Evolutionary conservation across 2,113 vertebrate genomes (phyloP).

Genomic region (Ceratotherium simum): DNA sequence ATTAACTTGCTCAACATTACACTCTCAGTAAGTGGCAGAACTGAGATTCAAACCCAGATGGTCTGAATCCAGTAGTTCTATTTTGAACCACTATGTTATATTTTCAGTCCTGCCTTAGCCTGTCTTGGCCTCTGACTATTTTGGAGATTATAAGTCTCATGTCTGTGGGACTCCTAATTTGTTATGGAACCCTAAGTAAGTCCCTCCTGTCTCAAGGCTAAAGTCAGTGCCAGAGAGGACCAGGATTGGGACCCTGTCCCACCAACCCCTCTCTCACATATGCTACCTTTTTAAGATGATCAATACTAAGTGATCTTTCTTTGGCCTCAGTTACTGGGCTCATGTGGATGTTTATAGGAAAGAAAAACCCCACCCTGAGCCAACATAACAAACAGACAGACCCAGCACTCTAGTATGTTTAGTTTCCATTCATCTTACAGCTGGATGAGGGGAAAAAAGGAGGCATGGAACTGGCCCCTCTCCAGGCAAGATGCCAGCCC

Average conservation of each 20-base stretch:
- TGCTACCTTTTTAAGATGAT: conserved; percentile 64
- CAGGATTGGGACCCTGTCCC: neutral
- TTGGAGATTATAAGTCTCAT: neutral
- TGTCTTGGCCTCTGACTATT: conserved; percentile 38
- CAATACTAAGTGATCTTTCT: conserved; percentile 62
- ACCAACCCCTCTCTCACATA: conserved; percentile 38
- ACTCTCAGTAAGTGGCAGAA: conserved; percentile 7
- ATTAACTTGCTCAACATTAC: neutral
- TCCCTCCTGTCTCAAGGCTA: neutral
- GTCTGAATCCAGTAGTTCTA: neutral
- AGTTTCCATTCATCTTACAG: conserved; percentile 76
- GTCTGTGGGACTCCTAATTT: neutral
- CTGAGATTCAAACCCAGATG: conserved; percentile 9
- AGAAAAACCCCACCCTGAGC: conserved; percentile 63
- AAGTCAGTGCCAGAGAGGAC: conserved; percentile 16
- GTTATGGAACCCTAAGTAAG: neutral
- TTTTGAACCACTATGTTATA: conserved; percentile 41
- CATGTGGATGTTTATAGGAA: conserved; percentile 72
- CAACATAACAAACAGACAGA: conserved; percentile 71
- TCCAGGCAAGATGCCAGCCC: conserved; percentile 82
- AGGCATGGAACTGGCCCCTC: conserved; percentile 69
- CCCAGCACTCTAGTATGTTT: conserved; percentile 65
- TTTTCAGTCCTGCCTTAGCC: neutral
- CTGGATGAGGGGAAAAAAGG: conserved; percentile 56
- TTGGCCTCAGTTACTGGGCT: conserved; percentile 56